A percentile compares a stretch with the other conserved stretches of the same genome.
Evolutionary conservation across 2,888 invertebrate genomes (phyloP).

Genomic region (Mechanitis mazaeus): DNA sequence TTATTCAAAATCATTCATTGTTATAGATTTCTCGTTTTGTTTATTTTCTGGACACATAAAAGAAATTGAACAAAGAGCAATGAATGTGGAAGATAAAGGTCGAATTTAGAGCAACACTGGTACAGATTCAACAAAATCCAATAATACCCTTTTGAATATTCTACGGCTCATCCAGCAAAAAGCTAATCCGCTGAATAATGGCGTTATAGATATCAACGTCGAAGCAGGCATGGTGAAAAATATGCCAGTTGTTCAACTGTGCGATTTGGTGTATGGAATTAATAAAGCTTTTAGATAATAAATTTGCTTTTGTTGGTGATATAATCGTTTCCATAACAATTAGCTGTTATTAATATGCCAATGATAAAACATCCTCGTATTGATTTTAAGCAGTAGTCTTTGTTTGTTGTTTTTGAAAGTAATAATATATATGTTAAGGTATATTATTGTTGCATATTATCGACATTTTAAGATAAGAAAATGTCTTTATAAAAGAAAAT

Average conservation of each 20-base stretch:
- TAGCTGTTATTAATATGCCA: conserved; percentile 9
- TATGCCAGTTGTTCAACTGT: conserved; percentile 55
- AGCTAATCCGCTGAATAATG: conserved; percentile 74
- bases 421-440: too few relatives aligned
- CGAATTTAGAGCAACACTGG: conserved; percentile 43
- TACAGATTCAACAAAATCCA: conserved; percentile 58
- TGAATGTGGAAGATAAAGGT: conserved; percentile 29
- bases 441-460: too few relatives aligned
- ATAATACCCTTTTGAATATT: conserved; percentile 73
- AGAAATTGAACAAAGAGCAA: conserved; percentile 27
- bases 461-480: too few relatives aligned
- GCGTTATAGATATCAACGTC: conserved; percentile 68
- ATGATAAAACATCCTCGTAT: neutral
- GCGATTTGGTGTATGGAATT: conserved; percentile 43
- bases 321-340: conserved; percentile 41
- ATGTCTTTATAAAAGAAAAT: too few relatives aligned
- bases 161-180: conserved; percentile 66
- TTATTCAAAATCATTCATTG: conserved; percentile 8
- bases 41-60: conserved; percentile 13
- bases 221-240: conserved; percentile 65
- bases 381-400: too few relatives aligned
- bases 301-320: conserved; percentile 48
- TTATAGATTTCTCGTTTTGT: conserved; percentile 8
- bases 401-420: too few relatives aligned
- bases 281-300: conserved; percentile 52